These are phyloP conservation scores for Zaprionus obscuricornis DNA, from an alignment of 2,888 invertebrate species.

Conservation along the genomic window DNA sequence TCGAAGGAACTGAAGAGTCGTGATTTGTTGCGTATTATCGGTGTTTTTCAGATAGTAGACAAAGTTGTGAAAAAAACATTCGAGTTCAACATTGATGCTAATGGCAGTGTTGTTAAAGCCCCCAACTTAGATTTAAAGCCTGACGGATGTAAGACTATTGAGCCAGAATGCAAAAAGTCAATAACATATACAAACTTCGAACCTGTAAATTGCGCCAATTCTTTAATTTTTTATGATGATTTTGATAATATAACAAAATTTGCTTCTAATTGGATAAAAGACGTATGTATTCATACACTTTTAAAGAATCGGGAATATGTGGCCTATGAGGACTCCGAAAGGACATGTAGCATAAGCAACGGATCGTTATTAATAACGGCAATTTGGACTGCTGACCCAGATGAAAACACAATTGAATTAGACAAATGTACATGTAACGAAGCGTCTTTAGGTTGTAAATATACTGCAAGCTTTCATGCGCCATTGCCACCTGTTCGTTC, in stretches of 20 bases:
- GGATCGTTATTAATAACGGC: not conserved
- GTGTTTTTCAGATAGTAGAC: conserved; percentile 6
- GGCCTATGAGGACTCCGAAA: not conserved
- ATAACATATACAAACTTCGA: no score
- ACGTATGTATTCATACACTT: not conserved
- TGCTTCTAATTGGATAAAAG: not conserved
- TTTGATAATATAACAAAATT: not conserved
- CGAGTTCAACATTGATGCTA: conserved; percentile 7
- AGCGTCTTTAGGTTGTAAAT: no score
- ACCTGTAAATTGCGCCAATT: not conserved
- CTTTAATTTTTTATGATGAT: not conserved
- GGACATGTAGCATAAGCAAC: not conserved
- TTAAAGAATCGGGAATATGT: not conserved
- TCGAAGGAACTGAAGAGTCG: not conserved
- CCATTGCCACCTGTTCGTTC: not conserved
- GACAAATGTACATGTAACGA: conserved; percentile 17
- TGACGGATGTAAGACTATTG: not conserved
- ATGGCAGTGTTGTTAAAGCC: conserved; percentile 2
- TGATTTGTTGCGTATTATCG: conserved; percentile 7
- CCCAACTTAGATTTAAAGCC: no score
- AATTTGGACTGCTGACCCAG: not conserved
- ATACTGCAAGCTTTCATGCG: no score
- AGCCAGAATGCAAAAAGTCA: not conserved
- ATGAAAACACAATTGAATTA: not conserved
- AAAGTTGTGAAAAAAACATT: conserved; percentile 2